Conservation (phyloP, 2,113 vertebrate species). For the Struthio camelus region DNA sequence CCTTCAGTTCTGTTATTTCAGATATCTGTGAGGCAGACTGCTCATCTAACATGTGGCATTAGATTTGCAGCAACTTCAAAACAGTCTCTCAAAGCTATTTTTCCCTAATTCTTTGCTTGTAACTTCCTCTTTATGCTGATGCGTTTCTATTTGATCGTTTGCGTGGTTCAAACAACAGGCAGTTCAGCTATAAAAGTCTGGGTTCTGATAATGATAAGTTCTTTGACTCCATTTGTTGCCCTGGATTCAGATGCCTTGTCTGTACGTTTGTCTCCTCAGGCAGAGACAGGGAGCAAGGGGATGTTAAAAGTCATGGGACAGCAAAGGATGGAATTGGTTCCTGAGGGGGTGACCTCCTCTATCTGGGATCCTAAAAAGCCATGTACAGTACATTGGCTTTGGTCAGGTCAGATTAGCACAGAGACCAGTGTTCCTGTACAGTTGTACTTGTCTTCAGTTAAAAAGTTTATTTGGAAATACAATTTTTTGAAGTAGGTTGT, state of each 20-base stretch:
- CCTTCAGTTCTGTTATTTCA: not conserved
- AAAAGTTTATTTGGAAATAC: not conserved
- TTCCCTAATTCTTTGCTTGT: not conserved
- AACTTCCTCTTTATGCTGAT: not conserved
- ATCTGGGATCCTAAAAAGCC: fast-evolving
- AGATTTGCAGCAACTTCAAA: not conserved
- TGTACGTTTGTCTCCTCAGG: not conserved
- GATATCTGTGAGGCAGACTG: not conserved
- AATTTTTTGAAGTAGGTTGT: not conserved
- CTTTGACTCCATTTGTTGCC: not conserved
- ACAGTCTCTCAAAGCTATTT: not conserved
- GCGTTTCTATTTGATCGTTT: conserved; percentile 12
- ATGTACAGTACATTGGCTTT: not conserved
- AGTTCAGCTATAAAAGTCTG: conserved; percentile 25
- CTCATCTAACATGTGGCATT: not conserved
- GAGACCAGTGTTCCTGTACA: not conserved
- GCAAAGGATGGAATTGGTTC: not conserved
- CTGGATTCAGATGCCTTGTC: not conserved
- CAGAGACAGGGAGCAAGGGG: not conserved
- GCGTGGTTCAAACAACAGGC: not conserved
- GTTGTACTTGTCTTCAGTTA: not conserved
- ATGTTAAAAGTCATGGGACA: not conserved
- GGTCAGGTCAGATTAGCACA: not conserved
- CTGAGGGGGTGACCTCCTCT: not conserved
- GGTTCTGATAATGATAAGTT: not conserved